phyloP scores from a whole-genome alignment of 1,140 invertebrate genomes.

The Drosophila rufa region DNA sequence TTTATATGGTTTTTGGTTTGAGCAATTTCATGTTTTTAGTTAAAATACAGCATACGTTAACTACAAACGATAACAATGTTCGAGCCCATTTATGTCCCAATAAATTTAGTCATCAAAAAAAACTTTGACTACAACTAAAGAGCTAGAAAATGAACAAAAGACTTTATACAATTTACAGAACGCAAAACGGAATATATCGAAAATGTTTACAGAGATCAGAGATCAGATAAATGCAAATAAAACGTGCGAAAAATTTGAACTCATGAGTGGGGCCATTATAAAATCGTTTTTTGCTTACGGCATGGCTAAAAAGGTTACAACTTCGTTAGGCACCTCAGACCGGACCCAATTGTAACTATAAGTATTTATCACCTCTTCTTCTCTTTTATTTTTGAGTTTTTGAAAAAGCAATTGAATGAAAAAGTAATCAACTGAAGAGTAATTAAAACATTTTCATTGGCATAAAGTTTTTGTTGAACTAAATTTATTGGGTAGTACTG shows the following conservation, averaged over 20 bases:
- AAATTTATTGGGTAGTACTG: conserved; percentile 85
- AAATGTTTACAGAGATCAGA: conserved; percentile 35
- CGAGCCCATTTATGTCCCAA: conserved; percentile 84
- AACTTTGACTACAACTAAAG: conserved; percentile 78
- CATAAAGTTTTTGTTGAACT: conserved; percentile 85
- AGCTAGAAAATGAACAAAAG: conserved; percentile 30
- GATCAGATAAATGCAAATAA: conserved; percentile 69
- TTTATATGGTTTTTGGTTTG: conserved; percentile 57
- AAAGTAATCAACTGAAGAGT: conserved; percentile 75
- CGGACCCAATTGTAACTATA: conserved; percentile 81
- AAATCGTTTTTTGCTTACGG: conserved; percentile 80
- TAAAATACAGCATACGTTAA: conserved; percentile 69
- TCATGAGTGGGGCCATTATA: conserved; percentile 74
- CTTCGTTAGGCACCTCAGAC: conserved; percentile 72
- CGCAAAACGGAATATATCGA: conserved; percentile 28
- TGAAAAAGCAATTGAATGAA: conserved; percentile 79
- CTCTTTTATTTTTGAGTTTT: conserved; percentile 28
- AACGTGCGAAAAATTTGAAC: conserved; percentile 66
- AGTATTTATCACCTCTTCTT: conserved; percentile 54
- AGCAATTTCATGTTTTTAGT: conserved; percentile 63
- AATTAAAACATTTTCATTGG: conserved; percentile 82
- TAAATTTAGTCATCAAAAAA: conserved; percentile 85
- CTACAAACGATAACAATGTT: conserved; percentile 84
- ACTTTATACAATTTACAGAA: conserved; percentile 34
- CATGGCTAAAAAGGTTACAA: conserved; percentile 74